Base-by-base conservation (phyloP, 2,797 vertebrate species). In the Gymnodraco acuticeps region DNA sequence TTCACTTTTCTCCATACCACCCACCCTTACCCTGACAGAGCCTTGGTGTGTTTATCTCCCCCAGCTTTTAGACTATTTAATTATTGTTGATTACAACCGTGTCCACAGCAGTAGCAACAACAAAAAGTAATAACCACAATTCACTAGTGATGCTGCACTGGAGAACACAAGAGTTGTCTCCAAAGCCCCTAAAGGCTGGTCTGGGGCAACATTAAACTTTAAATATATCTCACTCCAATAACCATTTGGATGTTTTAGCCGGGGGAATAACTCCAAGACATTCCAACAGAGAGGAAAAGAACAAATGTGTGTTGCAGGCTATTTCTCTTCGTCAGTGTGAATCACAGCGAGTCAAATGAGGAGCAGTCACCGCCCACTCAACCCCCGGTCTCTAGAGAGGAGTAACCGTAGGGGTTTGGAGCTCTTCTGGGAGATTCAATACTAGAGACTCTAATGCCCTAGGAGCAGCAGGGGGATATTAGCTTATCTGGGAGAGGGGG, bases 381-480 rank as follows among this genome's bases (percentile, higher is more conserved):
- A 52, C 48, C 71, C 65, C 41, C 10, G 4, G 71, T 88, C 91
- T 81, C 86, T 52, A 54, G 88, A 81, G 89, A 89, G 78, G 64
- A 87, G 83, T 85, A 70, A 86, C 82, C 66, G 75, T 0, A 77
- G 78, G 86, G 72, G 69, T 81, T 84, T 70, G 70, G 80, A 77
- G 82, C 80, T 87, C 88, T 80, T 70, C 15, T 42, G 58, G 85
- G 87, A 80, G 76, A 84, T 80, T 86, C 84, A 76, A 50, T 83
- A 78, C 78, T 23, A 41, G 75, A 87, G 70, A 79, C 70, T 88
- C 75, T 87, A 85, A 85, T 81, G 77, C 86, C 81, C 50, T 15
- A 5, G 71, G 78, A 88, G 87, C 88, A 73, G 80, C 41, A 47
- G 75, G 78, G 75, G 88, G 3, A 88, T 88, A 93, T 90, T 88